Percentiles rank a stretch among this genome's conserved stretches.
These are phyloP conservation scores for Phainopepla nitens DNA, from an alignment of 2,113 vertebrate genomes.

Conservation along the genomic window DNA sequence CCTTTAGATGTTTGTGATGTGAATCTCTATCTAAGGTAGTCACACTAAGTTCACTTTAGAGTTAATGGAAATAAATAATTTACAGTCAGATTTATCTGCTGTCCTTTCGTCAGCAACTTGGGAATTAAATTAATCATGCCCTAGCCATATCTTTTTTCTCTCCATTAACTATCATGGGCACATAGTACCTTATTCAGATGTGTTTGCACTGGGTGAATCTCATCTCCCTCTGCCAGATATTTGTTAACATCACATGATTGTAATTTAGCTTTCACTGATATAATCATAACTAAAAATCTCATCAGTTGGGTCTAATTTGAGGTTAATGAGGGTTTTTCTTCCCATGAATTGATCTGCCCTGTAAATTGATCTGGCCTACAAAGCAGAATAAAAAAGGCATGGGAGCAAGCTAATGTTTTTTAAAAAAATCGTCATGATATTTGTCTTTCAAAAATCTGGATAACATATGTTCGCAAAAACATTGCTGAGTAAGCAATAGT, in stretches of 20 bases:
- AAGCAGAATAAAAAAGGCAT: neutral
- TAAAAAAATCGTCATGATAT: neutral
- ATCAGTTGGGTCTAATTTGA: neutral
- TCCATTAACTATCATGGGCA: neutral
- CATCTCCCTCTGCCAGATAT: neutral
- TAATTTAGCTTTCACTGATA: neutral
- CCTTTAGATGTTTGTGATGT: neutral
- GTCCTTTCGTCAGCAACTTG: neutral
- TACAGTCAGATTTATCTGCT: neutral
- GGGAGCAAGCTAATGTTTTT: fast-evolving
- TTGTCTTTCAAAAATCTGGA: neutral
- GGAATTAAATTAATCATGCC: neutral
- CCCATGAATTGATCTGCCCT: neutral
- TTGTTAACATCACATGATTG: neutral
- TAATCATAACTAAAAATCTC: neutral
- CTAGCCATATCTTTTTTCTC: neutral
- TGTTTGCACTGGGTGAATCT: neutral
- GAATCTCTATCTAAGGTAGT: neutral
- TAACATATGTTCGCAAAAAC: neutral
- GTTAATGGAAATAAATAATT: neutral
- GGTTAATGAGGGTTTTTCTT: neutral
- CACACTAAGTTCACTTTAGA: neutral
- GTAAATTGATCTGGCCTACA: neutral
- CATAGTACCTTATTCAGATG: neutral
- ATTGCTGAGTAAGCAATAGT: neutral